Evolutionary conservation across 2,888 invertebrate genomes (phyloP), one percentile per base, ranked within the genome.

Genomic region (Drosophila cognata): DNA sequence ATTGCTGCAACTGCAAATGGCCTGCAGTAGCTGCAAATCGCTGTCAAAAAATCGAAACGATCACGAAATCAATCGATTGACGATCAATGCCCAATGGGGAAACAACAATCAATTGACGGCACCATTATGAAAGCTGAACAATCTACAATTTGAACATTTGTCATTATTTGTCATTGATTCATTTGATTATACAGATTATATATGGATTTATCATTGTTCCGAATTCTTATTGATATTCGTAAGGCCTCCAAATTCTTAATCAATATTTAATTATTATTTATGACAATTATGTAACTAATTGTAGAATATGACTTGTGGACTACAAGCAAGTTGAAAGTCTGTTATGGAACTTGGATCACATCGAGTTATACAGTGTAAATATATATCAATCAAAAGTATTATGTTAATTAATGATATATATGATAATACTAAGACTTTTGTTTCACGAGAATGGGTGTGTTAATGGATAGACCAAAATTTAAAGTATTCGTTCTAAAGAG

Each of bases 1-100:
- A 29, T 60, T 77, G 67, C 67, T 51, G 48, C 70, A 77, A 65
- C 46, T 25, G 33, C 53, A 64, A 55, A 56, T 58, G 33, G 59
- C 70, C 56, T 31, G 52, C 58, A 58, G 68, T 60, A 41, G 57
- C 57, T 16, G 41, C 35, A 41, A 48, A 48, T 41, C 38, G 35
- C 25, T 11, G 29, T 43, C 36, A 46, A 60, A 60, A 67, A 60
- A 52, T 71, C 58, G 58, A 77, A 64, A 53, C 48, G 61, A 60
- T 56, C 75, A 77, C 70, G 60, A 77, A 65, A 25, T 59, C 46
- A 62, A 77, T 72, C 64, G 60, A 51, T 58, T 53, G 35, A 16
- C 31, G 41, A 52, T 58, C 43, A 64, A 64, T 36, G 36, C 36
- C 41, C 31, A 38, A 13, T 56, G 58, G 35, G 28, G 28, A 60